Base-by-base conservation (phyloP, 2,797 vertebrate genomes). In the Arremon aurantiirostris region DNA sequence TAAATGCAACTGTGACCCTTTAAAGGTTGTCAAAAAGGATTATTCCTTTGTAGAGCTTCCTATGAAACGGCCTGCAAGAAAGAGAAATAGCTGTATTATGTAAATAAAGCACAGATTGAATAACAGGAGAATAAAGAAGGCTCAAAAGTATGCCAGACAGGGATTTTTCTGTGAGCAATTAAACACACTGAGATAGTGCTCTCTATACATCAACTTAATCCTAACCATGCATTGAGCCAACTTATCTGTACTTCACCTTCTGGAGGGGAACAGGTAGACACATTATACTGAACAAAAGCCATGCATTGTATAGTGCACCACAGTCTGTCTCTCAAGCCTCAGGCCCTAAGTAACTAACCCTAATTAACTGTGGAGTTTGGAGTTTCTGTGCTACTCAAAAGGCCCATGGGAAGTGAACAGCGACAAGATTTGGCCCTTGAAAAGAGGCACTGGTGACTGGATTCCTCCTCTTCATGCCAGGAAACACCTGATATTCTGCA, bases 301-400 rank as follows among this genome's bases (percentile, higher is more conserved):
- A 13, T 14, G 34, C 22, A 81, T 65, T 93, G 88, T 71, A 6
- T 22, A 64, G 71, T 21, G 47, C 93, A 55, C 92, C 92, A 53
- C 88, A 73, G 92, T 84, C 77, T 41, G 44, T 59, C 94, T 90
- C 81, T 80, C 92, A 89, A 92, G 83, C 73, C 65, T 80, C 82
- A 85, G 39, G 34, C 81, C 86, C 70, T 76, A 82, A 89, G 84
- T 71, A 89, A 89, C 86, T 87, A 92, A 92, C 79, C 87, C 85
- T 93, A 93, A 93, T 94, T 95, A 96, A 94, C 84, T 49, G 63
- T 26, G 69, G 87, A 75, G 79, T 72, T 83, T 90, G 86, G 86
- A 75, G 84, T 83, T 86, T 52, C 92, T 80, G 34, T 68, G 84
- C 93, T 42, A 22, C 93, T 96, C 89, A 92, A 85, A 94, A 60